Conservation (phyloP, 2,113 vertebrate genomes). For the Uria lomvia region DNA sequence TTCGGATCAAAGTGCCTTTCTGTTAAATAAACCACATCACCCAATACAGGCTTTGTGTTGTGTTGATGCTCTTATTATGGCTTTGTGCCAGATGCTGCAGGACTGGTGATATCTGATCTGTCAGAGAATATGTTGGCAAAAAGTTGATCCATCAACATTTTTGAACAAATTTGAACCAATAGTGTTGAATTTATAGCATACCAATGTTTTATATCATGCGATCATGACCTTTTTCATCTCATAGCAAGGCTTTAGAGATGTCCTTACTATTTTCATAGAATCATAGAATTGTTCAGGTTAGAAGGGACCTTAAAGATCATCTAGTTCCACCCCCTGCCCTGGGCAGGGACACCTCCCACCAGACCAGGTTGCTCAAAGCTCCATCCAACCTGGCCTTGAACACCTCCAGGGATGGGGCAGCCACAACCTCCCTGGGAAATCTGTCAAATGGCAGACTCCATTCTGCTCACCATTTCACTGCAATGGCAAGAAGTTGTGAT, state of each 20-base stretch:
- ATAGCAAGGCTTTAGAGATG: neutral
- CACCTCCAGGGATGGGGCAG: too few species aligned
- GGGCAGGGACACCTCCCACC: too few species aligned
- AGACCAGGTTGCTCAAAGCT: too few species aligned
- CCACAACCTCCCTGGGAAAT: too few species aligned
- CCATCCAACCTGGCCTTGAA: too few species aligned
- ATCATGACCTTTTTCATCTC: neutral
- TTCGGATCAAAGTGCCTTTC: neutral
- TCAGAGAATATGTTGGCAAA: neutral
- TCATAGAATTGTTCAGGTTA: too few species aligned
- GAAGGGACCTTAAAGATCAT: too few species aligned
- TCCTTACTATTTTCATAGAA: neutral
- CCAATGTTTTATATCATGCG: too few species aligned
- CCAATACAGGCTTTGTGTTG: neutral
- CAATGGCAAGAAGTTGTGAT: neutral
- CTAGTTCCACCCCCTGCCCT: too few species aligned
- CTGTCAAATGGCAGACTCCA: neutral
- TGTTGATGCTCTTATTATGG: neutral
- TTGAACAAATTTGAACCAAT: neutral
- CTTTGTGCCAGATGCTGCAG: neutral
- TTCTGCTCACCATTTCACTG: neutral
- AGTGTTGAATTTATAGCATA: neutral
- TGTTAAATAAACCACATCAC: neutral
- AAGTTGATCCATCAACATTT: neutral
- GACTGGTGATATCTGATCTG: neutral